Evolutionary conservation across 1,140 invertebrate genomes (phyloP), one percentile per base, ranked within the genome.

Genomic region (Luehdorfia chinensis): DNA sequence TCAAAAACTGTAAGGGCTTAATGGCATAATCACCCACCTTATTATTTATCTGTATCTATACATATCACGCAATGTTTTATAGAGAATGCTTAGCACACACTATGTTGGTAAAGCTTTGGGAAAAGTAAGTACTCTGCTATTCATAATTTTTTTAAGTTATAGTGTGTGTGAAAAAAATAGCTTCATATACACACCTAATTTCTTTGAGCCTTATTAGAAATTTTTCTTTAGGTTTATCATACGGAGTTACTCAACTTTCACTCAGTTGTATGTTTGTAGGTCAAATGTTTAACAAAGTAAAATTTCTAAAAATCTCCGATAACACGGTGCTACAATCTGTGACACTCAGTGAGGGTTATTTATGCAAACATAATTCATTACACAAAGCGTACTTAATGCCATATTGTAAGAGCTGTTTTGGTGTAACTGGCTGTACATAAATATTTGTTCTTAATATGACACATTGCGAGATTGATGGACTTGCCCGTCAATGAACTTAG

Each of bases 401-500:
- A 4, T 5, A 7, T 1, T 9, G 6, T 57, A 65, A 55, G 36
- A 36, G 28, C 27, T 9, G 64, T 44, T 50, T 41, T 71, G 0
- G 31, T 7, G n/a, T 14, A 11, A 13, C 11, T 25, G 2, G 11
- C 12, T 15, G 12, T 28, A 36, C 18, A 14, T 32, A 53, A 50
- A 48, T 37, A 55, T 41, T 13, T 70, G 66, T 53, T 62, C 53
- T 50, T 33, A 51, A 37, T 36, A 37, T 44, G 50, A 59, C 66
- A 50, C 53, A 62, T 43, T 56, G 56, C 47, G 70, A 75, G 75
- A 79, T 76, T 79, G 75, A 79, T 79, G 66, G 68, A 68, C 64
- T 64, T 47, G 55, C 56, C 55, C 58, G 71, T 68, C 71, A 79
- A 76, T 65, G 75, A 73, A 73, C 73, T 75, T 50, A 44, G 50